phyloP scores from a whole-genome alignment of 2,113 vertebrate species.

The Xenotilapia flavipinnis region DNA sequence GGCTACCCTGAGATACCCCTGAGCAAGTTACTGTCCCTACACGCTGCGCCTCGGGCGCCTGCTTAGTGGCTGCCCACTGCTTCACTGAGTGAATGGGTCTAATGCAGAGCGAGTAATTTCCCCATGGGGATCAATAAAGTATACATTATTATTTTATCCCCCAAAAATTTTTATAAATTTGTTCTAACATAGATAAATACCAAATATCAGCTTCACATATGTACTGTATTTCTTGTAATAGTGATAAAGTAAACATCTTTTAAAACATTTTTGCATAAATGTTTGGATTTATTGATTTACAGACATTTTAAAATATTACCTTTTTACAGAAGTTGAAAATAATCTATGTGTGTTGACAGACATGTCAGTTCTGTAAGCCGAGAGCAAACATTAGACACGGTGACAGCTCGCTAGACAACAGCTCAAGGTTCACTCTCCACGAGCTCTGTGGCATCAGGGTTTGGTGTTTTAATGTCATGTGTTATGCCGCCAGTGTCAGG shows the following conservation, averaged over 20 bases:
- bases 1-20: background rate
- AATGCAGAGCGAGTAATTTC: background rate
- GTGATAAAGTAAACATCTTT: background rate
- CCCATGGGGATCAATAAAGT: background rate
- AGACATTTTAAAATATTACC: background rate
- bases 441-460: background rate
- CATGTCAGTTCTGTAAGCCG: background rate
- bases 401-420: background rate
- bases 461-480: constrained; percentile 8
- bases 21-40: background rate
- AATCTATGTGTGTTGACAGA: background rate
- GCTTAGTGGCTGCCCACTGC: background rate
- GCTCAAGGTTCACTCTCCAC: background rate
- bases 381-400: background rate
- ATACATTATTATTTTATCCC: background rate
- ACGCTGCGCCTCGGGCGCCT: background rate
- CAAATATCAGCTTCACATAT: background rate
- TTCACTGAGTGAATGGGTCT: background rate
- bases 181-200: background rate
- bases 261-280: background rate
- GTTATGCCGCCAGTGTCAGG: background rate
- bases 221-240: background rate
- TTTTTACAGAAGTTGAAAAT: background rate
- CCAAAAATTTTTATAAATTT: background rate
- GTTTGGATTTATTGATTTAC: background rate